Evolutionary conservation across 2,797 vertebrate species (phyloP).

Genomic region (Champsocephalus esox): DNA sequence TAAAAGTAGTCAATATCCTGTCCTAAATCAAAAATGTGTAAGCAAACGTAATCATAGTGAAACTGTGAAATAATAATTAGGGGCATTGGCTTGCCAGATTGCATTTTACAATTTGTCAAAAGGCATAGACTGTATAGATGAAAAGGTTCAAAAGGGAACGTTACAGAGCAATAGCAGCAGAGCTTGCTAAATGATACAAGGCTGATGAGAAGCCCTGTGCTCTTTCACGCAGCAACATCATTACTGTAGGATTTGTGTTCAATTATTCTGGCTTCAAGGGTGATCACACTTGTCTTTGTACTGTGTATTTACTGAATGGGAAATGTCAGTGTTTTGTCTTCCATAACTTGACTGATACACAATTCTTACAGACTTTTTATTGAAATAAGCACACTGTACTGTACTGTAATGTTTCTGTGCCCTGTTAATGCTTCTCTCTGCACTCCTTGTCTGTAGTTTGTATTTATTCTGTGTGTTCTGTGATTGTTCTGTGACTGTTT

Average conservation of each 20-base stretch:
- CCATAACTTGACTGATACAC: not conserved
- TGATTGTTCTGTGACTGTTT: not conserved
- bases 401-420: no score
- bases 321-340: not conserved
- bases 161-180: conserved; percentile 25
- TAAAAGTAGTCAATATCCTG: not conserved
- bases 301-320: not conserved
- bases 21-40: not conserved
- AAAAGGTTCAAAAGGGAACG: conserved; percentile 7
- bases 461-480: no score
- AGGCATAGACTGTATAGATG: no score
- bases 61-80: conserved; percentile 19
- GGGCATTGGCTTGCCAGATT: conserved; percentile 26
- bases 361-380: not conserved
- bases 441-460: no score
- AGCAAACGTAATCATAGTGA: conserved; percentile 10
- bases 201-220: conserved; percentile 15
- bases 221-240: not conserved
- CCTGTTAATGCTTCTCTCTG: no score
- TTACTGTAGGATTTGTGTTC: not conserved
- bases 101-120: conserved; percentile 23
- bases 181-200: conserved; percentile 28
- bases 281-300: not conserved
- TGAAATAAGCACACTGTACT: not conserved
- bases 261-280: not conserved